Percentiles rank a stretch among this genome's conserved stretches.
Evolutionary conservation across 35 echinoderm and acorn worm species (phyloP).

Genomic region (Nesometra sesokonis): DNA sequence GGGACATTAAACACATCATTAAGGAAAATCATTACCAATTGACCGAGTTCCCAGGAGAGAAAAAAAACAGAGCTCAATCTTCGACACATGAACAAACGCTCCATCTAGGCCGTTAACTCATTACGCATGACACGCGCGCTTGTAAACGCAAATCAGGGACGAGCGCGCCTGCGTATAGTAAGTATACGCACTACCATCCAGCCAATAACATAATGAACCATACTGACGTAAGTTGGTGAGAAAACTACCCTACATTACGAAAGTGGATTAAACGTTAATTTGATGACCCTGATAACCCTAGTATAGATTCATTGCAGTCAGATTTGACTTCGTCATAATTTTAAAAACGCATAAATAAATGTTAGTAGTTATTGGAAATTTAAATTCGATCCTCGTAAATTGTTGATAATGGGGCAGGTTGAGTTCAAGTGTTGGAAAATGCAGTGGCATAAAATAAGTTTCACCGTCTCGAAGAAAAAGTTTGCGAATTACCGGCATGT

Average conservation of each 20-base stretch:
- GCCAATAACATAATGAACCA: too few relatives aligned
- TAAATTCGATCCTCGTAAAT: neutral
- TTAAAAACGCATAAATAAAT: neutral
- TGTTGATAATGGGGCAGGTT: neutral
- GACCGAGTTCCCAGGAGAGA: neutral
- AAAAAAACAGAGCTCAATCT: too few relatives aligned
- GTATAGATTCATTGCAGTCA: neutral
- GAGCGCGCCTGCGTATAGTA: too few relatives aligned
- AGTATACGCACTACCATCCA: too few relatives aligned
- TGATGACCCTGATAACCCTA: neutral
- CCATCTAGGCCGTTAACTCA: too few relatives aligned
- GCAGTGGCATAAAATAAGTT: neutral
- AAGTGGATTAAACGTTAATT: too few relatives aligned
- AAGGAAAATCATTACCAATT: neutral
- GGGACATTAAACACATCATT: neutral
- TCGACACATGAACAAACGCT: too few relatives aligned
- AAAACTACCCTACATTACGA: too few relatives aligned
- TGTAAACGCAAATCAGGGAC: too few relatives aligned
- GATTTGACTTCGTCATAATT: neutral
- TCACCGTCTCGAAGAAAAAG: neutral
- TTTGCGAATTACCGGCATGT: too few relatives aligned
- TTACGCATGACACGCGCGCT: too few relatives aligned
- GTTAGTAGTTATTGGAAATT: neutral
- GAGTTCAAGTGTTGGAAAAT: neutral
- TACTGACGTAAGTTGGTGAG: too few relatives aligned